Evolutionary conservation across 2,888 invertebrate species (phyloP), one percentile per base, ranked within the genome.

Genomic region (Tribolium freemani): DNA sequence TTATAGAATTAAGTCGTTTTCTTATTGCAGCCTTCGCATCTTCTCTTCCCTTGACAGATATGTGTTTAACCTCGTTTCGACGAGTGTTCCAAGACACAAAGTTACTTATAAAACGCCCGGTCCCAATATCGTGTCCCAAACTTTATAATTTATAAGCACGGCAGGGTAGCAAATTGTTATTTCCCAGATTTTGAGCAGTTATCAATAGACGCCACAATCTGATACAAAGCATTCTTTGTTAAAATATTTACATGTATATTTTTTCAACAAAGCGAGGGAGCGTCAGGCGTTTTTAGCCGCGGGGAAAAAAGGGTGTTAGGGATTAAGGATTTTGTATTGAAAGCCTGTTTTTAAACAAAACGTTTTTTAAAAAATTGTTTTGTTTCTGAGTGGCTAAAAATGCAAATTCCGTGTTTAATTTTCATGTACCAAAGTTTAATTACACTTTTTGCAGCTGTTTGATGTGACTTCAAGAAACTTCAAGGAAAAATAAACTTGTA

Each of bases 1-100:
- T 60, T 60, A 60, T 63, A 63, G 63, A 63, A 63, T 63, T 63
- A 31, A 51, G 51, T 63, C 63, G 63, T 63, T 44, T 63, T 63
- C 63, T 63, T 63, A 63, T 63, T 63, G 50, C 31, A 51, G n/a
- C 31, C 63, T 26, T 61, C 48, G 13, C 61, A 44, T 61, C 50
- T 30, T 48, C 50, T 50, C 50, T 61, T 30, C 31, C 11, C 48
- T 61, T 63, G 63, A 63, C 63, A 63, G 63, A 63, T 63, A 63
- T 51, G 63, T 63, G 63, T 61, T 61, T 53, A 64, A 64, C 38
- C 53, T 50, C 38, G 44, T 64, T 53, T 64, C 38, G 13, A 21
- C 9, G 38, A 64, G 21, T 20, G 44, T n/a, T 51, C 10, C 45
- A 20, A 20, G n/a, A 46, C 58, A 45, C 51, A 21, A 60, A 50